These are phyloP conservation scores for Drosophila saltans DNA, from an alignment of 1,140 invertebrate species.

Conservation along the genomic window DNA sequence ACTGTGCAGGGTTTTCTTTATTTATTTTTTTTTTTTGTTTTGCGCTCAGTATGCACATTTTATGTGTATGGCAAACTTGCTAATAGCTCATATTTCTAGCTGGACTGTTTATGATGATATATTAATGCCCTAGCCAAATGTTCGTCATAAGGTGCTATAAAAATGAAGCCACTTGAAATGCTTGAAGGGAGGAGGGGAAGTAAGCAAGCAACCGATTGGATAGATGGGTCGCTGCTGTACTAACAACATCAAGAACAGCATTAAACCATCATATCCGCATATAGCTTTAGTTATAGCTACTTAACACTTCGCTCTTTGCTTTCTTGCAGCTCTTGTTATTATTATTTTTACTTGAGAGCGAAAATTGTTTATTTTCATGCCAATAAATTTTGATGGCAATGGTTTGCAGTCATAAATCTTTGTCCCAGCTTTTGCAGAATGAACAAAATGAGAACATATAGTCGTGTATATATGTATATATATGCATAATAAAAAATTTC, in stretches of 20 bases:
- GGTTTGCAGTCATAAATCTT: conserved; percentile 60
- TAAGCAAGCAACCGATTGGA: background rate
- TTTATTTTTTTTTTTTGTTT: conserved; percentile 15
- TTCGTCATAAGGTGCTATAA: conserved; percentile 59
- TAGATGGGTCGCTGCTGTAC: background rate
- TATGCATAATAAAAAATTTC: background rate
- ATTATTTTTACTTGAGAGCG: conserved; percentile 51
- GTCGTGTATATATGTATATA: background rate
- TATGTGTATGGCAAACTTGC: conserved; percentile 44
- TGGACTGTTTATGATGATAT: conserved; percentile 71
- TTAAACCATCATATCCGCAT: conserved; percentile 40
- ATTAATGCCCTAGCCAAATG: conserved; percentile 66
- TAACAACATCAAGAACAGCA: conserved; percentile 28
- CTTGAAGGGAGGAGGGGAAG: background rate
- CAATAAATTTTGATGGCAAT: conserved; percentile 70
- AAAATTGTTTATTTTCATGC: conserved; percentile 73
- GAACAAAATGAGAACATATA: conserved; percentile 9
- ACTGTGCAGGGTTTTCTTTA: background rate
- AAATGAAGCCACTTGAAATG: conserved; percentile 65
- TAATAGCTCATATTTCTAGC: conserved; percentile 49
- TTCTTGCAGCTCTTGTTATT: conserved; percentile 16
- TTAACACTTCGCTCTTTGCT: conserved; percentile 60
- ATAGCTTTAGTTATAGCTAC: conserved; percentile 52
- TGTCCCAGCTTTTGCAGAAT: background rate
- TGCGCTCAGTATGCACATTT: conserved; percentile 65